phyloP scores from a whole-genome alignment of 2,888 invertebrate species.

The Bedellia somnulentella region DNA sequence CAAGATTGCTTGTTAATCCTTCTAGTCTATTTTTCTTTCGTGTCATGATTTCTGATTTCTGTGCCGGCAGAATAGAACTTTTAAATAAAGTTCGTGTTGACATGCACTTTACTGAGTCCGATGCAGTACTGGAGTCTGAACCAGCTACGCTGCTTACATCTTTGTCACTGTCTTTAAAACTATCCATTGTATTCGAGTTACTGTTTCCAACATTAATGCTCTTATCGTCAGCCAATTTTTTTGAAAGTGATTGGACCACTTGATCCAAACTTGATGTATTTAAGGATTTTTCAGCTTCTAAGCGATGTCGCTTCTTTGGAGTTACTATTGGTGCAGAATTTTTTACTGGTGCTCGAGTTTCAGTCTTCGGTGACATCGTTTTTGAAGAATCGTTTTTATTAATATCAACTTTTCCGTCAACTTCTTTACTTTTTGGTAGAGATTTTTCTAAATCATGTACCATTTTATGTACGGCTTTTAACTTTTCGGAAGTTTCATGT shows the following conservation, averaged over 20 bases:
- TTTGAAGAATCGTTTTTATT: conserved; percentile 29
- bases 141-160: conserved; percentile 11
- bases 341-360: conserved; percentile 35
- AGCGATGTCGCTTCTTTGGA: conserved; percentile 72
- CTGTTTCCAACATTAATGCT: conserved; percentile 18
- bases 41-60: conserved; percentile 61
- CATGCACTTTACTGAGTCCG: conserved; percentile 50
- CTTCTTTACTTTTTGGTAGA: conserved; percentile 40
- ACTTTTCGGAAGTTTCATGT: conserved; percentile 51
- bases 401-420: conserved; percentile 26
- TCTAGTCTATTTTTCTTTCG: conserved; percentile 66
- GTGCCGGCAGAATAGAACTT: conserved; percentile 47
- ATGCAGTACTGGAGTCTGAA: conserved; percentile 17
- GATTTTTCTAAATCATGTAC: conserved; percentile 47
- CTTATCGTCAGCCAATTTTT: conserved; percentile 48
- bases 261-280: conserved; percentile 39
- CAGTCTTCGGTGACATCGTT: conserved; percentile 35
- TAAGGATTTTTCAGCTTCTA: conserved; percentile 61
- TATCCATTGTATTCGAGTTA: conserved; percentile 24
- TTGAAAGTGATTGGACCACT: conserved; percentile 51
- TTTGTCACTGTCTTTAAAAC: conserved; percentile 6
- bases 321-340: conserved; percentile 61
- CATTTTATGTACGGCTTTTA: conserved; percentile 52
- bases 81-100: conserved; percentile 50
- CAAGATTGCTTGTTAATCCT: conserved; percentile 61